These are phyloP conservation scores for Zalophus californianus DNA, from an alignment of 2,797 vertebrate genomes.

Conservation along the genomic window DNA sequence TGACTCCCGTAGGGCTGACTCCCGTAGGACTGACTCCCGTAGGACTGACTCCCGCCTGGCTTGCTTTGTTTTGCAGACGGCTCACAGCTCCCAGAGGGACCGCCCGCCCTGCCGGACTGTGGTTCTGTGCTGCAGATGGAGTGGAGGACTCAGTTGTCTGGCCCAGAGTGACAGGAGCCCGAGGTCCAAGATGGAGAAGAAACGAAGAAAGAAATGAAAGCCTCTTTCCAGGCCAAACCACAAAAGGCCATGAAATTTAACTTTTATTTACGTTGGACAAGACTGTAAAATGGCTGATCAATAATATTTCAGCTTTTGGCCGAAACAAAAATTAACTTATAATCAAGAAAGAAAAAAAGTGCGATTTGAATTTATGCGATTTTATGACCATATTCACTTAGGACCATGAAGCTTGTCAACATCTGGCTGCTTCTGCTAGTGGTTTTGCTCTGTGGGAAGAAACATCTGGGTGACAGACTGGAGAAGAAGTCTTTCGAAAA, in stretches of 20 bases:
- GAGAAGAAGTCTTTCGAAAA: constrained; percentile 87
- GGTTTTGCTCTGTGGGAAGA: constrained; percentile 90
- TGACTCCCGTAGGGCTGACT: too few species aligned
- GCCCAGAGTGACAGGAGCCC: constrained; percentile 89
- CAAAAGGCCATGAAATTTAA: constrained; percentile 91
- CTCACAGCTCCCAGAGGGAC: neutral
- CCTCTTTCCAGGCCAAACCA: constrained; percentile 88
- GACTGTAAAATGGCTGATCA: constrained; percentile 82
- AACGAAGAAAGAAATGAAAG: constrained; percentile 99
- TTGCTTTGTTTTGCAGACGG: constrained; percentile 75
- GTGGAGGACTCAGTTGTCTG: constrained; percentile 85
- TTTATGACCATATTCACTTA: constrained; percentile 82
- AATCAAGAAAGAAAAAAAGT: constrained; percentile 83
- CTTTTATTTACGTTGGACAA: constrained; percentile 83
- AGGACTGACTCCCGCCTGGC: neutral
- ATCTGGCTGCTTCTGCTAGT: constrained; percentile 91
- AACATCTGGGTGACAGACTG: constrained; percentile 90
- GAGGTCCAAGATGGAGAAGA: constrained; percentile 96
- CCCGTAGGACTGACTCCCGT: too few species aligned
- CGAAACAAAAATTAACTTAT: constrained; percentile 84
- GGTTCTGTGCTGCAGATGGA: constrained; percentile 89
- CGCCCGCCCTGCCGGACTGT: constrained; percentile 48
- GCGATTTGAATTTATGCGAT: constrained; percentile 86
- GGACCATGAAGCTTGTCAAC: constrained; percentile 91
- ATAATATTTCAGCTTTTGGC: constrained; percentile 81